These are phyloP conservation scores for Montipora sp. DNA, from an alignment of 64 coral and sea anemone genomes.

Conservation along the genomic window DNA sequence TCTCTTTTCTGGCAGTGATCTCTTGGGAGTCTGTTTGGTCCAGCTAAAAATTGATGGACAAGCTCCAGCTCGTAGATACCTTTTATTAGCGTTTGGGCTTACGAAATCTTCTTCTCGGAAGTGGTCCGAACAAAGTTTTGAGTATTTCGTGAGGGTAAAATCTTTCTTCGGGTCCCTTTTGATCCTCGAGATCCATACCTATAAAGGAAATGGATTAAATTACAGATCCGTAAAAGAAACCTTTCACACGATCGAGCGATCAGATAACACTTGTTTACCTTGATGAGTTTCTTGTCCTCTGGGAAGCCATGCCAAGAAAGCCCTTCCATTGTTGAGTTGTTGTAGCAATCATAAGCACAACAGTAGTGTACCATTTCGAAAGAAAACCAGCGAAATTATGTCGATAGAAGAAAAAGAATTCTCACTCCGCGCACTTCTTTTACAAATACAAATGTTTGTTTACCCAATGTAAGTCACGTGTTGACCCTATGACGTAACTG, in stretches of 20 bases:
- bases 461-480: slow-evolving; percentile 19
- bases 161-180: slow-evolving; percentile 73
- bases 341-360: background rate
- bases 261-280: too few species aligned
- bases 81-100: background rate
- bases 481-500: background rate
- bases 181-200: slow-evolving; percentile 73
- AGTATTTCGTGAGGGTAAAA: slow-evolving; percentile 26
- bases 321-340: too few species aligned
- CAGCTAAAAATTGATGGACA: too few species aligned
- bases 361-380: slow-evolving; percentile 28
- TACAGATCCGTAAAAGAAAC: too few species aligned
- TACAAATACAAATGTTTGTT: slow-evolving; percentile 30
- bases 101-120: slow-evolving; percentile 36
- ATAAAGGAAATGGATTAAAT: background rate
- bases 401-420: background rate
- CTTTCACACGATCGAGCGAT: too few species aligned
- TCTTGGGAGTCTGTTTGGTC: too few species aligned
- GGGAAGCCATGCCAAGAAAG: too few species aligned
- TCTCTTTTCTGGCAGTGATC: too few species aligned
- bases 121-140: slow-evolving; percentile 27
- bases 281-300: too few species aligned
- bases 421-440: background rate
- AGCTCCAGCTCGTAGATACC: too few species aligned
- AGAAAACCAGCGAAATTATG: slow-evolving; percentile 9